phyloP scores from a whole-genome alignment of 2,888 invertebrate genomes.

The Desoria tigrina region DNA sequence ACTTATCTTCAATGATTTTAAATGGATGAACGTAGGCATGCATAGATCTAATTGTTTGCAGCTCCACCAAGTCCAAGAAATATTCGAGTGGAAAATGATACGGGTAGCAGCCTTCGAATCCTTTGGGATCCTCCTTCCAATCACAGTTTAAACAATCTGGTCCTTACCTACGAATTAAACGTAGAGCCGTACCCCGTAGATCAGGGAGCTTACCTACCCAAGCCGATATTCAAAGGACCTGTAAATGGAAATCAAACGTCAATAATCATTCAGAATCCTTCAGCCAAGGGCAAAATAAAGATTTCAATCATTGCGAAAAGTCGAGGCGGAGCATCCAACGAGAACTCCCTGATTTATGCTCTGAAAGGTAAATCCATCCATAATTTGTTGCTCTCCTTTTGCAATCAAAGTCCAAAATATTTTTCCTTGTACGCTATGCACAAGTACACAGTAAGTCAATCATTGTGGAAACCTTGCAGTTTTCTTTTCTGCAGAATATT shows the following conservation, averaged over 20 bases:
- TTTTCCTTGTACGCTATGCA: too few species aligned
- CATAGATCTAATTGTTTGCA: constrained; percentile 23
- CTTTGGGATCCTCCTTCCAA: constrained; percentile 39
- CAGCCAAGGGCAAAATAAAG: constrained; percentile 24
- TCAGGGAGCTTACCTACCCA: neutral
- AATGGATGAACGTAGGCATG: too few species aligned
- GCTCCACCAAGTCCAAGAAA: constrained; percentile 41
- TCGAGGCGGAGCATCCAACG: constrained; percentile 28
- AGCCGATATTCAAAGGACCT: constrained; percentile 15
- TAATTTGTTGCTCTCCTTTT: neutral
- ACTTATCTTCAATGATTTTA: neutral
- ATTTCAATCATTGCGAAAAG: constrained; percentile 37
- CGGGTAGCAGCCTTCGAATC: constrained; percentile 26
- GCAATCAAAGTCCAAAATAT: neutral
- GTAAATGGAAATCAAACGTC: constrained; percentile 34
- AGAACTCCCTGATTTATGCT: neutral
- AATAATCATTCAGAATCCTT: constrained; percentile 27
- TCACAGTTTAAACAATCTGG: constrained; percentile 21
- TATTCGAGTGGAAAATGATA: constrained; percentile 27
- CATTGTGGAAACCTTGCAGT: too few species aligned
- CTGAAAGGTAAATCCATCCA: neutral
- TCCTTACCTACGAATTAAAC: constrained; percentile 33
- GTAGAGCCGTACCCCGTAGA: constrained; percentile 22
- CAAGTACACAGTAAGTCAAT: too few species aligned
- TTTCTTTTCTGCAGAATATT: too few species aligned